These are phyloP conservation scores for Odontomachus brunneus DNA, from an alignment of 1,140 invertebrate species.

Conservation along the genomic window DNA sequence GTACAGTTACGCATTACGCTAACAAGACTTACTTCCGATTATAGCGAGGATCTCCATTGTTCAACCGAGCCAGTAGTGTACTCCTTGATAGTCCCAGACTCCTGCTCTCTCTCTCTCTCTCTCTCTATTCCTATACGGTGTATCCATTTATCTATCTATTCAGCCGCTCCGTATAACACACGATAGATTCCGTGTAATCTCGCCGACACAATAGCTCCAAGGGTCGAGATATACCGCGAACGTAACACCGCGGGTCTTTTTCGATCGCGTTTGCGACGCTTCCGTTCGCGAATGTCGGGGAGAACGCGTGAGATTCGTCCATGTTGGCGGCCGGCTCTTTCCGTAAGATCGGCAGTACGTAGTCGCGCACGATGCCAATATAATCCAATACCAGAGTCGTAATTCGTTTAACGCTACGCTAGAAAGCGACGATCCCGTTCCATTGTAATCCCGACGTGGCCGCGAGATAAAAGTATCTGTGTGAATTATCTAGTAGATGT, in stretches of 20 bases:
- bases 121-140: conserved; percentile 66
- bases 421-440: conserved; percentile 8
- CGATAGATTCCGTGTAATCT: conserved; percentile 78
- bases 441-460: conserved; percentile 39
- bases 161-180: conserved; percentile 70
- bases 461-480: conserved; percentile 52
- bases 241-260: conserved; percentile 54
- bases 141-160: conserved; percentile 77
- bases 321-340: too few relatives aligned
- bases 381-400: conserved; percentile 19
- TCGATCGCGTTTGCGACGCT: conserved; percentile 8
- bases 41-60: conserved; percentile 74
- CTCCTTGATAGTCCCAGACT: conserved; percentile 65
- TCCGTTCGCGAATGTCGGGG: too few relatives aligned
- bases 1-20: conserved; percentile 83
- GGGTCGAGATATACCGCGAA: conserved; percentile 39
- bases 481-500: conserved; percentile 48
- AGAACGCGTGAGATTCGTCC: too few relatives aligned
- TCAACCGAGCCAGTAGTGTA: conserved; percentile 65
- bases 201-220: conserved; percentile 67
- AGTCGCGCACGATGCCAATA: background rate
- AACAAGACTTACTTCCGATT: conserved; percentile 84
- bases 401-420: conserved; percentile 13
- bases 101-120: too few relatives aligned
- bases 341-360: background rate